Evolutionary conservation across 2,113 vertebrate species (phyloP).

Genomic region (Hemiprocne comata): DNA sequence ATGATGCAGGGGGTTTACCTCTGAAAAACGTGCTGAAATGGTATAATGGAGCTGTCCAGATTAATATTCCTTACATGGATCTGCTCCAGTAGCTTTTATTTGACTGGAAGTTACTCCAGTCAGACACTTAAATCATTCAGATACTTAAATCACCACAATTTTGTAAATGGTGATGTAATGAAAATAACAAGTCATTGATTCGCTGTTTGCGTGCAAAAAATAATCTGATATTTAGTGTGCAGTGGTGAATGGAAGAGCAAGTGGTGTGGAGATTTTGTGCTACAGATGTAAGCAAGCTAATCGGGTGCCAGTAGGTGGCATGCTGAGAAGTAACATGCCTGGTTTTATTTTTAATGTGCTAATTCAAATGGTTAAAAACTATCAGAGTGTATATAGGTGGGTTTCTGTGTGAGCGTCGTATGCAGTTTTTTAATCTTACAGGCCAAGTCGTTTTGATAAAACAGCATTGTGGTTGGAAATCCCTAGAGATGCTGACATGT

Average conservation of each 20-base stretch:
- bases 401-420: not conserved
- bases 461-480: not conserved
- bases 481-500: not conserved
- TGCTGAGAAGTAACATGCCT: not conserved
- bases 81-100: not conserved
- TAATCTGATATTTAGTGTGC: not conserved
- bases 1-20: not conserved
- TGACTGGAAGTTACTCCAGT: not conserved
- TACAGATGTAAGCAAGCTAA: not conserved
- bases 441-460: not conserved
- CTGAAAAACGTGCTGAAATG: not conserved
- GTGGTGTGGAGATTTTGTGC: not conserved
- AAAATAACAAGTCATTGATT: not conserved
- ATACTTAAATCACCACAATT: not conserved
- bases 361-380: not conserved
- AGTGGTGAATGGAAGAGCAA: not conserved
- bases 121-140: not conserved
- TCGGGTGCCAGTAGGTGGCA: not conserved
- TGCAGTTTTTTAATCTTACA: not conserved
- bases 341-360: not conserved
- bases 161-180: not conserved
- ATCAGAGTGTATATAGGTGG: not conserved
- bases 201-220: not conserved
- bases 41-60: not conserved
- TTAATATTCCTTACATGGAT: not conserved